Evolutionary conservation across 2,888 invertebrate species (phyloP).

Genomic region (Acleris laterana): DNA sequence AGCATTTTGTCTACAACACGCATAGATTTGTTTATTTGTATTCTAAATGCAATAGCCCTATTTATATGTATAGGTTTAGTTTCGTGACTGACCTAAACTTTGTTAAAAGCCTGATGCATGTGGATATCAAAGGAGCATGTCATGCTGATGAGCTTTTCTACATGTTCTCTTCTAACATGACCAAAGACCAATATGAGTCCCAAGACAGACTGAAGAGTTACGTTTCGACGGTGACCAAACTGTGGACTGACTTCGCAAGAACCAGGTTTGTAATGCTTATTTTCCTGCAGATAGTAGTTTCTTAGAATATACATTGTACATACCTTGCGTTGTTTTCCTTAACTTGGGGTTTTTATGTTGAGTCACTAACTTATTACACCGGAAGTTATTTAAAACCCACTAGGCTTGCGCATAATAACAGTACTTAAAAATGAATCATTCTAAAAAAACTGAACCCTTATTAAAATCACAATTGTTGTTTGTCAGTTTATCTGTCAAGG

Average conservation of each 20-base stretch:
- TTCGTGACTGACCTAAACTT: conserved; percentile 49
- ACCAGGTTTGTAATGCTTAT: conserved; percentile 54
- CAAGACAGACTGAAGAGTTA: conserved; percentile 52
- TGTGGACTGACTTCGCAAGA: conserved; percentile 76
- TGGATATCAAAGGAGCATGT: conserved; percentile 53
- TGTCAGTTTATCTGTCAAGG: no score
- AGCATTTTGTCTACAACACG: conserved; percentile 42
- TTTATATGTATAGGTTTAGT: conserved; percentile 50
- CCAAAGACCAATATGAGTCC: conserved; percentile 53
- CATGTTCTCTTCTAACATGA: conserved; percentile 57
- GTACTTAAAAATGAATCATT: no score
- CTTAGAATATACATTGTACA: no score
- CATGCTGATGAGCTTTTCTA: conserved; percentile 73
- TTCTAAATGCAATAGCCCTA: conserved; percentile 35
- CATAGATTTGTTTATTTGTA: conserved; percentile 47
- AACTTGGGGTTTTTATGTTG: neutral
- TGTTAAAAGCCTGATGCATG: conserved; percentile 42
- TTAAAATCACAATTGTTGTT: no score
- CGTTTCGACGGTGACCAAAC: conserved; percentile 56
- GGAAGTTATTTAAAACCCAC: no score
- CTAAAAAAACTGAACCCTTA: no score
- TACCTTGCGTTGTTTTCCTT: conserved; percentile 10
- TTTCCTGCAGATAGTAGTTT: neutral
- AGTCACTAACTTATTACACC: neutral
- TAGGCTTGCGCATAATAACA: no score